A percentile compares a stretch with the other conserved stretches of the same genome.
These are phyloP conservation scores for Lasioglossum albipes DNA, from an alignment of 1,140 invertebrate species.

Conservation along the genomic window DNA sequence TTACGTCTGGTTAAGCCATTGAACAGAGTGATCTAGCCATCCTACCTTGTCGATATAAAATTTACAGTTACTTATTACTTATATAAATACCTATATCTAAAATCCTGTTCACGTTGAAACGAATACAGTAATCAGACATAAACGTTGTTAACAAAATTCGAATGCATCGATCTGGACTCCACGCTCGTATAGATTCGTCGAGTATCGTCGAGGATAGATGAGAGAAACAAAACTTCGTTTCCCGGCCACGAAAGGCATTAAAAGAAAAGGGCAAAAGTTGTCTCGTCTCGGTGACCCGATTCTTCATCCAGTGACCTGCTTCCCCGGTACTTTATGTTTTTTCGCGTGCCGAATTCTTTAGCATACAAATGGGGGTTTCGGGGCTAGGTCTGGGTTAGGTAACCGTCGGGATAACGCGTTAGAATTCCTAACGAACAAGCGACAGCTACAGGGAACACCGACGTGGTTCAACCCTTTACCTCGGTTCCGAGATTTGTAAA, in stretches of 20 bases:
- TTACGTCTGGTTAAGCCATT: too few species aligned
- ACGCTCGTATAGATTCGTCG: too few species aligned
- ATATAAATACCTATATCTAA: too few species aligned
- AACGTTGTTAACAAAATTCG: too few species aligned
- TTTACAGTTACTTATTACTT: too few species aligned
- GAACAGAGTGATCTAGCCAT: neutral
- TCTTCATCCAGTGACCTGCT: conserved; percentile 31
- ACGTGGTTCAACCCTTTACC: neutral
- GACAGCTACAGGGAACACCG: neutral
- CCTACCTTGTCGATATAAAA: too few species aligned
- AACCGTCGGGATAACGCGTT: neutral
- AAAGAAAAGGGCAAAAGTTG: conserved; percentile 36
- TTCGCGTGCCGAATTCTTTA: conserved; percentile 22
- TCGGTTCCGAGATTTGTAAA: neutral
- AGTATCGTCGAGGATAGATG: too few species aligned
- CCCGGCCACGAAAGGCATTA: conserved; percentile 2
- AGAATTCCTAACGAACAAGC: neutral
- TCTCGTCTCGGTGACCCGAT: conserved; percentile 42
- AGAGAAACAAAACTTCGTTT: conserved; percentile 22
- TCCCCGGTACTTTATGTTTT: neutral
- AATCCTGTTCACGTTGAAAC: too few species aligned
- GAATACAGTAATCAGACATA: too few species aligned
- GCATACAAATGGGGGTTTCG: neutral
- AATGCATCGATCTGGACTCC: too few species aligned
- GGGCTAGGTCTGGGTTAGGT: neutral